Conservation (phyloP, 2,797 vertebrate species). For the Rhinichthys osculus region DNA sequence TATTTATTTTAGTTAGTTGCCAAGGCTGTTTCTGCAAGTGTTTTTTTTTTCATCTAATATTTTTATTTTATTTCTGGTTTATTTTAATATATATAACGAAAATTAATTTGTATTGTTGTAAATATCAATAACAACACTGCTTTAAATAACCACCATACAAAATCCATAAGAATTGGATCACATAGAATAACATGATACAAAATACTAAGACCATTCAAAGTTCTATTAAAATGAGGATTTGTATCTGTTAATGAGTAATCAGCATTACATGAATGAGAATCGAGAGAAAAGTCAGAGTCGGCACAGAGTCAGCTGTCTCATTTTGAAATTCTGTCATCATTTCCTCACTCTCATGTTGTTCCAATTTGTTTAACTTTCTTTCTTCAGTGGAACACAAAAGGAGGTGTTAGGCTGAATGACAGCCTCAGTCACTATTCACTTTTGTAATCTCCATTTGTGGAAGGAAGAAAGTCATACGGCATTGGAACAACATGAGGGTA, state of each 20-base stretch:
- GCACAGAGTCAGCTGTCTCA: not conserved
- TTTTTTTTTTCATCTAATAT: not conserved
- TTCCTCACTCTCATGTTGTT: not conserved
- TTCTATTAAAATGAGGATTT: slow-evolving; percentile 1
- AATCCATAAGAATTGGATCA: not conserved
- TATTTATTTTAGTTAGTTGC: not conserved
- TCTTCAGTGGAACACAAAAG: not conserved
- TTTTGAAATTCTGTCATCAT: not conserved
- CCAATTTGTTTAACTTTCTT: not conserved
- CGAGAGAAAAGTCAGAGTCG: not conserved
- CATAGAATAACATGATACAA: not conserved
- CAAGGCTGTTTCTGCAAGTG: not conserved
- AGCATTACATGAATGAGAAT: not conserved
- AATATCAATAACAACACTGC: not conserved
- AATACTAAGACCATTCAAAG: not conserved
- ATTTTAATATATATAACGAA: not conserved
- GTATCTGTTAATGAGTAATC: not conserved
- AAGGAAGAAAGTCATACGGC: slow-evolving; percentile 7
- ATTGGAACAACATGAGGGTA: slow-evolving; percentile 13
- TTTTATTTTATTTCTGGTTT: not conserved
- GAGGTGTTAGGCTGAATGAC: slow-evolving; percentile 4
- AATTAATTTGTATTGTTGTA: not conserved
- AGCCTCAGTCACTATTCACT: slow-evolving; percentile 22
- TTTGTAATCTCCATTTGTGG: slow-evolving; percentile 23
- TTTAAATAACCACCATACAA: not conserved